Evolutionary conservation across 2,888 invertebrate genomes (phyloP), one percentile per base, ranked within the genome.

Genomic region (Drosophila limbata): DNA sequence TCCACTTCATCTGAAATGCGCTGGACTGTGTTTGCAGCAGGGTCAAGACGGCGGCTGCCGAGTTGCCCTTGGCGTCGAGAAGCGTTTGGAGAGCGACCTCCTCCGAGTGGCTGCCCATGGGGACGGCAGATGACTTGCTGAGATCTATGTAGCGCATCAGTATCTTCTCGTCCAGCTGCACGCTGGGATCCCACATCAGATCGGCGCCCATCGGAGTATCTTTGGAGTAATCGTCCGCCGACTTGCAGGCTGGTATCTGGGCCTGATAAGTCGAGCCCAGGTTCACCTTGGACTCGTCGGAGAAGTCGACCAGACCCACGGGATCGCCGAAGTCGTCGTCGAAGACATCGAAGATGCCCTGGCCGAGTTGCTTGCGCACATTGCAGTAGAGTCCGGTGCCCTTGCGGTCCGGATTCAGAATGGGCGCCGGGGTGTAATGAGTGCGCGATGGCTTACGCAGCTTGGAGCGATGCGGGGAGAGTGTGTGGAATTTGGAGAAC

Each of bases 61-160:
- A 95, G 92, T 98, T 96, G 67, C 98, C 98, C 59, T 95, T 95
- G 86, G 96, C 96, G 93, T 97, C 95, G 84, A 97, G 95, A 62
- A 99, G 94, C 56, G 98, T 94, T 92, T 98, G 97, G 90, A 98
- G 95, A 71, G 98, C 98, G 90, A 96, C 96, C 93, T 99, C 99
- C 90, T 97, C 96, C 91, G 98, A 97, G 92, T 97, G 96, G 51
- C 98, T 98, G 80, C 98, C 98, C 70, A 98, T 97, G 37, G 97
- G 97, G 90, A 98, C 96, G 65, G 97, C 98, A 64, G 98, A 98
- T 91, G 97, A 98, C 94, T 98, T 98, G 69, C 98, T 97, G 91
- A 99, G 95, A 93, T 98, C 98, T 94, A 98, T 95, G 93, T 97
- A 98, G 94, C 96, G 96, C 92, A 97, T 96, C 95, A 96, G 73